These are phyloP conservation scores for Rhagonycha fulva DNA, from an alignment of 2,888 invertebrate species.

Conservation along the genomic window DNA sequence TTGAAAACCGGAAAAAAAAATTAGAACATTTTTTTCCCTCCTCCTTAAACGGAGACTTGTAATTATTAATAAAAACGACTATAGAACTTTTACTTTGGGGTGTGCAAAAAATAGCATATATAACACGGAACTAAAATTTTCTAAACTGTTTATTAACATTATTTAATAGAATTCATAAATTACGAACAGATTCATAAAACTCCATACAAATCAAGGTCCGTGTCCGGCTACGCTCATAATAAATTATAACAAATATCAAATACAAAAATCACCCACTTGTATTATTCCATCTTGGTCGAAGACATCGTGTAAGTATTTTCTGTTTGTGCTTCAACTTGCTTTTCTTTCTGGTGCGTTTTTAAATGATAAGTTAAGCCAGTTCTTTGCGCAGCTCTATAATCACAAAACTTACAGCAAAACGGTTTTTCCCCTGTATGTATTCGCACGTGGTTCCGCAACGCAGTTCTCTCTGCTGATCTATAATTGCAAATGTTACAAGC, in stretches of 20 bases:
- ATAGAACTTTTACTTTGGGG: too few species aligned
- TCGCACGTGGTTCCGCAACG: conserved; percentile 51
- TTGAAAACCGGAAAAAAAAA: too few species aligned
- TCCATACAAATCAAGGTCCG: too few species aligned
- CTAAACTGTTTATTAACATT: too few species aligned
- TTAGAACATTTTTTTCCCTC: too few species aligned
- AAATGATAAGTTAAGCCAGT: background rate
- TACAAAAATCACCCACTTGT: background rate
- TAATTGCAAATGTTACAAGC: conserved; percentile 44
- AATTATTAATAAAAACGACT: too few species aligned
- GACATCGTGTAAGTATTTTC: background rate
- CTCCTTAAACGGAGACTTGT: too few species aligned
- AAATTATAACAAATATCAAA: background rate
- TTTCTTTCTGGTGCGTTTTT: background rate
- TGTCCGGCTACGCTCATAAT: background rate
- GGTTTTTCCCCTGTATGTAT: conserved; percentile 51
- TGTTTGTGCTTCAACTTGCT: background rate
- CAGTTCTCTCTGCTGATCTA: conserved; percentile 47
- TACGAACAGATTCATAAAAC: too few species aligned
- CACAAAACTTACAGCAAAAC: conserved; percentile 50
- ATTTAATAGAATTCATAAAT: too few species aligned
- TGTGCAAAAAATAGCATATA: too few species aligned
- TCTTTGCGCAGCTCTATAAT: conserved; percentile 10
- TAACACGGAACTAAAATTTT: too few species aligned
- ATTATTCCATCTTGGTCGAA: background rate